Conservation (phyloP, 2,797 vertebrate genomes). For the Nannoperca australis region DNA sequence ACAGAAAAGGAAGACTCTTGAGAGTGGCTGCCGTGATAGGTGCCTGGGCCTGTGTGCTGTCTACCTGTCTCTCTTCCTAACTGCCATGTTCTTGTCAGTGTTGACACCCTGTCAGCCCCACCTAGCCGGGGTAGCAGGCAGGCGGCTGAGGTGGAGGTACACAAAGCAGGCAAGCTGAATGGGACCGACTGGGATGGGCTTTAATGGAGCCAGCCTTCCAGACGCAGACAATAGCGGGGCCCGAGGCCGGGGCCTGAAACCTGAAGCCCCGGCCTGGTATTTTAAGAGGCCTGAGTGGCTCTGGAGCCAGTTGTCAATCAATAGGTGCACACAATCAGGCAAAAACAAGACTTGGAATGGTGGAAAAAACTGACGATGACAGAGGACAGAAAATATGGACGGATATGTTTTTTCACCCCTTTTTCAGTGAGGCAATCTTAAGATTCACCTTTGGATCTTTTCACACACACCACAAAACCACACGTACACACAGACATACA, state of each 20-base stretch:
- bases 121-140: slow-evolving; percentile 72
- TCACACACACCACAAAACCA: slow-evolving; percentile 26
- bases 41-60: slow-evolving; percentile 75
- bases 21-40: slow-evolving; percentile 76
- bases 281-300: slow-evolving; percentile 90
- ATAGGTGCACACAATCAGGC: slow-evolving; percentile 84
- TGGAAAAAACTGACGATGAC: slow-evolving; percentile 62
- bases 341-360: slow-evolving; percentile 72
- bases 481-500: slow-evolving; percentile 23
- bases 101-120: slow-evolving; percentile 81
- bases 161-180: slow-evolving; percentile 85
- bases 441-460: slow-evolving; percentile 63
- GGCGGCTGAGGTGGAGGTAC: slow-evolving; percentile 68
- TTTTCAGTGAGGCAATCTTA: slow-evolving; percentile 61
- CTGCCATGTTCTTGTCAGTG: slow-evolving; percentile 77
- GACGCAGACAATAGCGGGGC: slow-evolving; percentile 86
- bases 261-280: slow-evolving; percentile 87
- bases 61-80: slow-evolving; percentile 76
- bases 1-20: slow-evolving; percentile 74
- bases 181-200: slow-evolving; percentile 78
- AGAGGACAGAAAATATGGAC: slow-evolving; percentile 82
- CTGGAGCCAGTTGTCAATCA: slow-evolving; percentile 91
- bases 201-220: slow-evolving; percentile 82
- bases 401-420: slow-evolving; percentile 58
- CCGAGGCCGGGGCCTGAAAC: slow-evolving; percentile 87